These are phyloP conservation scores for Poeciliopsis retropinna DNA, from an alignment of 2,113 vertebrate species.

Conservation along the genomic window DNA sequence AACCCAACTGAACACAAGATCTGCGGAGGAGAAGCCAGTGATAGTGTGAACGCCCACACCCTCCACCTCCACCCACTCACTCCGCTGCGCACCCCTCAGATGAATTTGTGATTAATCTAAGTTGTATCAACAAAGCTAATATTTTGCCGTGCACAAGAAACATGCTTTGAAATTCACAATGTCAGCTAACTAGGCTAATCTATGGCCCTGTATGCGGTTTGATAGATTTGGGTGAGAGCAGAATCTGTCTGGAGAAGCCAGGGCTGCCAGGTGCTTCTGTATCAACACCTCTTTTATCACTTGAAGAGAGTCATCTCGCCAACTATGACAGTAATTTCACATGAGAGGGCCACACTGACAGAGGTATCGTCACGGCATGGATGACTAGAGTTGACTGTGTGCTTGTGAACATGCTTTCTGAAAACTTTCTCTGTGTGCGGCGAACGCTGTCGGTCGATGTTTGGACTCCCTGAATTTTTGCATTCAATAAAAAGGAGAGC, in stretches of 20 bases:
- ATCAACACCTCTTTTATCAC: slow-evolving; percentile 81
- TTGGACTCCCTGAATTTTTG: slow-evolving; percentile 69
- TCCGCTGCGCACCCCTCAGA: not conserved
- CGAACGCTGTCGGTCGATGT: slow-evolving; percentile 48
- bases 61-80: not conserved
- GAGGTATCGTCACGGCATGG: slow-evolving; percentile 58
- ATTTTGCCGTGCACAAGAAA: slow-evolving; percentile 33
- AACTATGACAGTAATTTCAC: slow-evolving; percentile 79
- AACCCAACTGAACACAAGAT: slow-evolving; percentile 43
- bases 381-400: slow-evolving; percentile 46
- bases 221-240: slow-evolving; percentile 62
- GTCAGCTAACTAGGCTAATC: slow-evolving; percentile 49
- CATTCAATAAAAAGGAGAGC: slow-evolving; percentile 58
- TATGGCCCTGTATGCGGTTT: slow-evolving; percentile 31
- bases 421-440: slow-evolving; percentile 30
- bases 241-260: slow-evolving; percentile 67
- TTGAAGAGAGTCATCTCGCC: slow-evolving; percentile 73
- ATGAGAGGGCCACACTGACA: slow-evolving; percentile 73
- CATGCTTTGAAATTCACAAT: slow-evolving; percentile 52
- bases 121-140: slow-evolving; percentile 44
- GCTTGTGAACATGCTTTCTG: slow-evolving; percentile 34
- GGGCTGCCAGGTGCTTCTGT: slow-evolving; percentile 70
- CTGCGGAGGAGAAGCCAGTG: slow-evolving; percentile 39
- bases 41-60: slow-evolving; percentile 7
- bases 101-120: slow-evolving; percentile 44